phyloP scores from a whole-genome alignment of 2,888 invertebrate genomes.

The Troglohyphantes excavatus region DNA sequence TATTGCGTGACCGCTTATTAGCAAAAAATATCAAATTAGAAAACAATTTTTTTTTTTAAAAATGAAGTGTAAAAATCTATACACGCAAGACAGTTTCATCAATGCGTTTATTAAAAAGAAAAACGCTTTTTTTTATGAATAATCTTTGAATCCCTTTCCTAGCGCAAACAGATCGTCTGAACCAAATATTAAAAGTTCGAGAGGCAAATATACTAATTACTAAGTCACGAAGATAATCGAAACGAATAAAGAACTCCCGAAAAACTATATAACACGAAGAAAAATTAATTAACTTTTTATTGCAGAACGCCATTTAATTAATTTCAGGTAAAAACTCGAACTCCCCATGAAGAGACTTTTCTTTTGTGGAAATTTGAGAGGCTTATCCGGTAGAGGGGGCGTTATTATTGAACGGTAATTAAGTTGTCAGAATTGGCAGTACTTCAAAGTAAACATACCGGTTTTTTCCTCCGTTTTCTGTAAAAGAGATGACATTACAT shows the following conservation, averaged over 20 bases:
- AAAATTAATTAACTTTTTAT: slow-evolving; percentile 57
- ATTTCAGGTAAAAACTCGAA: slow-evolving; percentile 39
- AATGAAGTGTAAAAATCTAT: too few species aligned
- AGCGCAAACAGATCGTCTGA: too few species aligned
- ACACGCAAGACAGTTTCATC: too few species aligned
- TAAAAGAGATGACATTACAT: background rate
- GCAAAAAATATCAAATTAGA: too few species aligned
- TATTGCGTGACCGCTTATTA: too few species aligned
- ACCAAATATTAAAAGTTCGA: background rate
- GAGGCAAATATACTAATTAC: background rate
- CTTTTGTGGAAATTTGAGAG: slow-evolving; percentile 14
- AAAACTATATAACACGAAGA: background rate
- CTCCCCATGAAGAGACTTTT: slow-evolving; percentile 18
- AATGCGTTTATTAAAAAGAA: too few species aligned
- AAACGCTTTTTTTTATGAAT: too few species aligned
- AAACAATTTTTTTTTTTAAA: too few species aligned
- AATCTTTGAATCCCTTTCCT: too few species aligned
- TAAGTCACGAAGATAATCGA: background rate
- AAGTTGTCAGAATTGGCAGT: slow-evolving; percentile 42
- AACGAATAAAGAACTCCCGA: background rate
- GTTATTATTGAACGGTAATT: slow-evolving; percentile 24
- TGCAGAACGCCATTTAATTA: slow-evolving; percentile 31
- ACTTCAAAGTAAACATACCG: slow-evolving; percentile 8
- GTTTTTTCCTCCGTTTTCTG: background rate
- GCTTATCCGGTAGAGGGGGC: slow-evolving; percentile 2